phyloP scores from a whole-genome alignment of 2,888 invertebrate species.

The Scotopteryx bipunctaria region DNA sequence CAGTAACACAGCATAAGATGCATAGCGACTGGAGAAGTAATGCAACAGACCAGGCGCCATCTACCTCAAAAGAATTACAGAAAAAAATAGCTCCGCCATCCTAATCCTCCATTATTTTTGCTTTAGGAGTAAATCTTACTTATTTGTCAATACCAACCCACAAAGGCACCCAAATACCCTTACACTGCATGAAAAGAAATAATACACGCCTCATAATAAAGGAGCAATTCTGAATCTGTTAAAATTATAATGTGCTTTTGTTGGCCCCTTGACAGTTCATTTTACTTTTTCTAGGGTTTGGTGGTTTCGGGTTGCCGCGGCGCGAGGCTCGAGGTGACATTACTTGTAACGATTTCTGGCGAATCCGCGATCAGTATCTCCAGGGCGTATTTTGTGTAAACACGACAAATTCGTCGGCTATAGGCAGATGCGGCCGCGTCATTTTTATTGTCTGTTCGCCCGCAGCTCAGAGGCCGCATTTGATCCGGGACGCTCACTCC shows the following conservation, averaged over 20 bases:
- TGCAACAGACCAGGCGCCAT: slow-evolving; percentile 76
- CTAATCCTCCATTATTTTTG: slow-evolving; percentile 80
- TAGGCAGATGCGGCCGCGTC: slow-evolving; percentile 80
- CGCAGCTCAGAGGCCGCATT: slow-evolving; percentile 71
- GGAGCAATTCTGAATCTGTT: slow-evolving; percentile 79
- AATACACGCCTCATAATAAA: slow-evolving; percentile 81
- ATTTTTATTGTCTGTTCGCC: slow-evolving; percentile 76
- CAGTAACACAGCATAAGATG: slow-evolving; percentile 54
- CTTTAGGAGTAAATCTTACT: slow-evolving; percentile 77
- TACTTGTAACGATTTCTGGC: slow-evolving; percentile 61
- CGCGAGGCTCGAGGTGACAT: slow-evolving; percentile 62
- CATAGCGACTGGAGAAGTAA: slow-evolving; percentile 59
- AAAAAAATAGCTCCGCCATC: slow-evolving; percentile 61
- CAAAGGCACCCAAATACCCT: slow-evolving; percentile 81
- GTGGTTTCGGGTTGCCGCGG: slow-evolving; percentile 66
- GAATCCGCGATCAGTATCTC: slow-evolving; percentile 75
- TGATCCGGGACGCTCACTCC: slow-evolving; percentile 79
- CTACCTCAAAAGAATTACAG: slow-evolving; percentile 51
- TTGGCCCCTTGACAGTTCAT: slow-evolving; percentile 73
- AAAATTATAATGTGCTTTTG: slow-evolving; percentile 81
- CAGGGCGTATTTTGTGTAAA: slow-evolving; percentile 78
- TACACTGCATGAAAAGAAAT: slow-evolving; percentile 74
- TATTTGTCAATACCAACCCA: slow-evolving; percentile 83
- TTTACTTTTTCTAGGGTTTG: slow-evolving; percentile 57
- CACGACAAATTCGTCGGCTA: slow-evolving; percentile 76